Evolutionary conservation across 2,113 vertebrate genomes (phyloP), one percentile per base, ranked within the genome.

Genomic region (Poicephalus gulielmi): DNA sequence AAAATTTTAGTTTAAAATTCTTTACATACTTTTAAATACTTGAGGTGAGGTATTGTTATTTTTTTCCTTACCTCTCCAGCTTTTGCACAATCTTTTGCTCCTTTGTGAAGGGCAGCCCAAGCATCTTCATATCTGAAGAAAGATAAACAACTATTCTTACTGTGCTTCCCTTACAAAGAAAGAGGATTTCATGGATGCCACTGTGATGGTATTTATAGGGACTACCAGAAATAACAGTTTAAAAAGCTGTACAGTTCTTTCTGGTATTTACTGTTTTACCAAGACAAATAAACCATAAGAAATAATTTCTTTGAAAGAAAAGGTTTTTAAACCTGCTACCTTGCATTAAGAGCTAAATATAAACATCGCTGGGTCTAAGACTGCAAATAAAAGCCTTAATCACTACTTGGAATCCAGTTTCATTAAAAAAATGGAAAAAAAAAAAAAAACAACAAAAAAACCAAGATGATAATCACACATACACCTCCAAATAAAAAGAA

Each of bases 101-200:
- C 98, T 97, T 97, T 99, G 86, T 99, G 99, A 96, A 99, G 98
- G 35, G 98, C 95, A 94, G 98, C 98, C 99, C 99, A 99, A 19
- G 97, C 98, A 89, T 99, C 98, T 96, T 99, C 99, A 96, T 99
- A 99, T n/a, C 99, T 99, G 92, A 93, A 74, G 39, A 96, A 92
- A 13, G 9, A 93, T 25, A 71, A 87, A 89, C 28, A 1, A 52
- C 16, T 59, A 8, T 37, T 86, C 12, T 64, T 80, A 70, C 24
- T 47, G 9, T 7, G 4, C 17, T 63, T 41, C 13, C 27, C 41
- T 91, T 46, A 82, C 7, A 84, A 84, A 70, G 5, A 17, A 76
- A 75, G 41, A 50, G 7, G 10, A 68, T 35, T 53, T 80, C 1
- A 76, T 5, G 5, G 52, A 63, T 59, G 16, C 10, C 22, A 39